A percentile compares a stretch with the other conserved stretches of the same genome.
These are phyloP conservation scores for Mionectes macconnelli DNA, from an alignment of 2,113 vertebrate species.

Conservation along the genomic window DNA sequence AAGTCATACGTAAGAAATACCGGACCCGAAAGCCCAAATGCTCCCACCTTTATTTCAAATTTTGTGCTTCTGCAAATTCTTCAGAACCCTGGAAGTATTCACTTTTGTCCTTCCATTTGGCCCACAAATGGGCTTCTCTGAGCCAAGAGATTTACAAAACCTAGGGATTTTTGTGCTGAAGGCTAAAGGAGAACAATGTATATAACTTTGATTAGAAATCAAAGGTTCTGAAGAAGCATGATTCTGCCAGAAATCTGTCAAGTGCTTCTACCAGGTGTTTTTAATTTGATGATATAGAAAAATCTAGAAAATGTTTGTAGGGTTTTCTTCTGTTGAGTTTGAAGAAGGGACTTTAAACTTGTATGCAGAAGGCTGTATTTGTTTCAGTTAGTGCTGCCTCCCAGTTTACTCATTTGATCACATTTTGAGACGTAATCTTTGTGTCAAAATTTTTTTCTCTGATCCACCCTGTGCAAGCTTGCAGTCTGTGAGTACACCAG, in stretches of 20 bases:
- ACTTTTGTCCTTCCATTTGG: background rate
- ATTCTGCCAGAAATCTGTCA: background rate
- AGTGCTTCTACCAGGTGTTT: background rate
- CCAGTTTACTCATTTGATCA: background rate
- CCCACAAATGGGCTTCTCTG: background rate
- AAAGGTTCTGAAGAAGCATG: background rate
- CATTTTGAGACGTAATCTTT: background rate
- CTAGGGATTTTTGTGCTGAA: background rate
- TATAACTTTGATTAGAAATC: background rate
- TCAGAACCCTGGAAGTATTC: background rate
- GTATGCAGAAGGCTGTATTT: background rate
- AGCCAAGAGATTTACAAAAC: background rate
- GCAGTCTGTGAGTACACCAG: background rate
- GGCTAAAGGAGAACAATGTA: background rate
- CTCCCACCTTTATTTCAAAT: background rate
- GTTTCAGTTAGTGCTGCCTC: background rate
- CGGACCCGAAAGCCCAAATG: background rate
- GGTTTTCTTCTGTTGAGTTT: background rate
- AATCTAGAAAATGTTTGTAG: background rate
- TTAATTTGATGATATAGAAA: background rate
- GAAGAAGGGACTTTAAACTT: background rate
- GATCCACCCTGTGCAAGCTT: background rate
- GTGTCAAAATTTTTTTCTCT: background rate
- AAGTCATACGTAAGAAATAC: background rate
- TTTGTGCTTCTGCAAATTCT: background rate